A percentile compares a stretch with the other conserved stretches of the same genome.
Conservation (phyloP, 2,888 invertebrate genomes). For the Xanthostigma xanthostigma region DNA sequence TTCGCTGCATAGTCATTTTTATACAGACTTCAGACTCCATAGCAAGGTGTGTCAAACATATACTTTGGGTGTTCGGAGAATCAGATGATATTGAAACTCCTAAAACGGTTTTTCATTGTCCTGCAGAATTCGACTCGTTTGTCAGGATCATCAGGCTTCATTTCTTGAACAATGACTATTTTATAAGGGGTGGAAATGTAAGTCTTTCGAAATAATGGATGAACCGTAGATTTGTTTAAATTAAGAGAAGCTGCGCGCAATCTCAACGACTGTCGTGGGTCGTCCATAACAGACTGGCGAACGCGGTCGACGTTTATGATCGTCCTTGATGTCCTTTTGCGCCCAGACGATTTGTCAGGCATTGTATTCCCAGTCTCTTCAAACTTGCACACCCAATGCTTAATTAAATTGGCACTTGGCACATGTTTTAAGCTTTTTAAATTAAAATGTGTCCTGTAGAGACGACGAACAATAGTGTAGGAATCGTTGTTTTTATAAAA, state of each 20-base stretch:
- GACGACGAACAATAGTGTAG: slow-evolving; percentile 7
- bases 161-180: slow-evolving; percentile 16
- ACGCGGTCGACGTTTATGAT: slow-evolving; percentile 13
- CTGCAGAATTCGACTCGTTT: slow-evolving; percentile 15
- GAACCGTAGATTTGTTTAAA: slow-evolving; percentile 14
- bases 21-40: no score
- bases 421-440: slow-evolving; percentile 5
- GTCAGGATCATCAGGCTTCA: slow-evolving; percentile 16
- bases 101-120: slow-evolving; percentile 13
- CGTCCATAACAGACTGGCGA: slow-evolving; percentile 9
- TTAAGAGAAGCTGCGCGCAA: slow-evolving; percentile 13
- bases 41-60: no score
- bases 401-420: slow-evolving; percentile 14
- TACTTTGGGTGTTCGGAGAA: no score
- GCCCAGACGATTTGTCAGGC: slow-evolving; percentile 12
- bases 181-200: slow-evolving; percentile 11
- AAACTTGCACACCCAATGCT: slow-evolving; percentile 16
- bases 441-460: slow-evolving; percentile 8
- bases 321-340: slow-evolving; percentile 16
- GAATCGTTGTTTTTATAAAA: slow-evolving; percentile 7
- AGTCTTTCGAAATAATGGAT: slow-evolving; percentile 14
- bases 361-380: slow-evolving; percentile 14
- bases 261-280: slow-evolving; percentile 5
- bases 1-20: no score
- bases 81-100: slow-evolving; percentile 15